Conservation (phyloP, 2,888 invertebrate species). For the Furcula furcula region DNA sequence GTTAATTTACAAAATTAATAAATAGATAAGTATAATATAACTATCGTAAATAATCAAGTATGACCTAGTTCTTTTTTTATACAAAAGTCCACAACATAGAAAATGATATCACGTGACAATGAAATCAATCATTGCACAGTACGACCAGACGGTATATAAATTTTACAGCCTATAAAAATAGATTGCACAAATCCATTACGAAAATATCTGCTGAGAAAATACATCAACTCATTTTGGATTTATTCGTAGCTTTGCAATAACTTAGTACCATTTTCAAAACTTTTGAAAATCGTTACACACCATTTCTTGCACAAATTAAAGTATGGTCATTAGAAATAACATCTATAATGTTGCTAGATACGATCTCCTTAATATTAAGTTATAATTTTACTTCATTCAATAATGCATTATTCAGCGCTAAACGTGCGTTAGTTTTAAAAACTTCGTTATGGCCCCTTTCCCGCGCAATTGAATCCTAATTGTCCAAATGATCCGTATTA, state of each 20-base stretch:
- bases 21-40: no score
- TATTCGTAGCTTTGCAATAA: conserved; percentile 12
- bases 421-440: conserved; percentile 31
- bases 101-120: conserved; percentile 65
- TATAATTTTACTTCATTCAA: conserved; percentile 28
- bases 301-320: conserved; percentile 15
- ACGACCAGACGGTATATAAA: conserved; percentile 48
- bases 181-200: conserved; percentile 71
- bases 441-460: conserved; percentile 63
- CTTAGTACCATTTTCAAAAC: conserved; percentile 19
- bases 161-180: conserved; percentile 73
- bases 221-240: conserved; percentile 32
- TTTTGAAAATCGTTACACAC: conserved; percentile 13
- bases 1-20: conserved; percentile 72
- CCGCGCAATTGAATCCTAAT: conserved; percentile 54
- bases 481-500: conserved; percentile 44
- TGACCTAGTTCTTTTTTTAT: conserved; percentile 74
- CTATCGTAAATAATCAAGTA: conserved; percentile 65
- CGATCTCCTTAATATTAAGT: conserved; percentile 20
- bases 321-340: conserved; percentile 28
- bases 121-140: conserved; percentile 41
- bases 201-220: conserved; percentile 62
- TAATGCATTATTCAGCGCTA: conserved; percentile 29
- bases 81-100: conserved; percentile 67
- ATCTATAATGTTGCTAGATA: conserved; percentile 27